phyloP scores from a whole-genome alignment of 2,113 vertebrate species.

The Maccullochella peelii region DNA sequence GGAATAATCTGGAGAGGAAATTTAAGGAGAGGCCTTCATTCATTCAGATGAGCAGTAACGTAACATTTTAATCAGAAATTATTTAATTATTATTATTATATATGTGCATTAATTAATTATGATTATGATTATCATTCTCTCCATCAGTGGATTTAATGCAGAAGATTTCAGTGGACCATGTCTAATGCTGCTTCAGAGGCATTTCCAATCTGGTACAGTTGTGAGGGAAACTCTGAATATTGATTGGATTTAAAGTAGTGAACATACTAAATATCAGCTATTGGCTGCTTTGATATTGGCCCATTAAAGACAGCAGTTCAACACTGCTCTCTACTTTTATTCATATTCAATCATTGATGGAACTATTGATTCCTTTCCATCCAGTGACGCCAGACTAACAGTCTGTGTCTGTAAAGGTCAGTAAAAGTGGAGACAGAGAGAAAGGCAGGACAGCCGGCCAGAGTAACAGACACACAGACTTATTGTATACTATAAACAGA shows the following conservation, averaged over 20 bases:
- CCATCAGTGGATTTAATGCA: constrained; percentile 39
- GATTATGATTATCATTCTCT: constrained; percentile 38
- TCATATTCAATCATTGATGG: constrained; percentile 56
- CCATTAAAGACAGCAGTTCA: constrained; percentile 34
- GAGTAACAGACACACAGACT: constrained; percentile 14
- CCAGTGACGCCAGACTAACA: constrained; percentile 62
- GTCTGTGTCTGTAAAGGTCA: constrained; percentile 68
- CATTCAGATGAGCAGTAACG: constrained; percentile 29
- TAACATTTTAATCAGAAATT: constrained; percentile 56
- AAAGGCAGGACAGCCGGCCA: background rate
- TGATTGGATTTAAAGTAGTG: constrained; percentile 21
- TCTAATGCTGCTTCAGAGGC: constrained; percentile 51
- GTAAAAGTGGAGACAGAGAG: constrained; percentile 38
- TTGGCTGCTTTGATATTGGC: constrained; percentile 9
- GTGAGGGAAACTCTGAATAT: constrained; percentile 40
- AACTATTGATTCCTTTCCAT: constrained; percentile 58
- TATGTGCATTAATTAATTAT: constrained; percentile 48
- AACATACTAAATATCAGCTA: constrained; percentile 10
- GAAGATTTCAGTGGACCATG: constrained; percentile 27
- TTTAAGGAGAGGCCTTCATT: constrained; percentile 5
- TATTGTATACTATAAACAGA: constrained; percentile 37
- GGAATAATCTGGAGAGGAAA: constrained; percentile 18
- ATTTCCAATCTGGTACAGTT: constrained; percentile 41
- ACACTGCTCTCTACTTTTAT: constrained; percentile 24
- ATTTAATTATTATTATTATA: no score